A percentile compares a stretch with the other conserved stretches of the same genome.
phyloP scores from a whole-genome alignment of 2,888 invertebrate genomes.

The Ctena decussata region DNA sequence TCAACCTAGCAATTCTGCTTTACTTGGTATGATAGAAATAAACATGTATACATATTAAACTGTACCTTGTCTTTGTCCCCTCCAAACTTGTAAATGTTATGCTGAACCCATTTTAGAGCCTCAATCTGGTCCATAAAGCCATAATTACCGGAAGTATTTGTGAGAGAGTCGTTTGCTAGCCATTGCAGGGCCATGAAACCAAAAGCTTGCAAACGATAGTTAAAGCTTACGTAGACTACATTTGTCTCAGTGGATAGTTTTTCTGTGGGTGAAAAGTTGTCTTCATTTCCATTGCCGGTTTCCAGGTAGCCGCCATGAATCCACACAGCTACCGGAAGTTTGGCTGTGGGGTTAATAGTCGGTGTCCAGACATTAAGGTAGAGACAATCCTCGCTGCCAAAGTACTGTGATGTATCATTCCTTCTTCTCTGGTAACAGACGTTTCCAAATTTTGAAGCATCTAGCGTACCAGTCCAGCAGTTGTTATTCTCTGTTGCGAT shows the following conservation, averaged over 20 bases:
- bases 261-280: constrained; percentile 89
- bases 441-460: constrained; percentile 58
- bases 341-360: constrained; percentile 65
- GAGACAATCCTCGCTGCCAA: constrained; percentile 81
- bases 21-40: no score
- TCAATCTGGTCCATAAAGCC: constrained; percentile 75
- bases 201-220: constrained; percentile 91
- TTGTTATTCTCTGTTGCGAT: constrained; percentile 24
- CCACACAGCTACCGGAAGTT: constrained; percentile 82
- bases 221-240: constrained; percentile 95
- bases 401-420: not conserved
- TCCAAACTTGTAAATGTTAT: constrained; percentile 75
- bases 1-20: no score
- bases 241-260: constrained; percentile 92
- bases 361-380: constrained; percentile 83
- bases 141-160: constrained; percentile 73
- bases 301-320: constrained; percentile 80
- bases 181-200: constrained; percentile 92
- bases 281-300: constrained; percentile 65
- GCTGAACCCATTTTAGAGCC: constrained; percentile 71
- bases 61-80: constrained; percentile 69
- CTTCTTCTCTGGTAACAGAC: constrained; percentile 60
- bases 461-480: constrained; percentile 70
- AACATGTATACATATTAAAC: no score
- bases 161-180: constrained; percentile 32